These are phyloP conservation scores for Brienomyrus longianalis DNA, from an alignment of 2,113 vertebrate species.

Conservation along the genomic window DNA sequence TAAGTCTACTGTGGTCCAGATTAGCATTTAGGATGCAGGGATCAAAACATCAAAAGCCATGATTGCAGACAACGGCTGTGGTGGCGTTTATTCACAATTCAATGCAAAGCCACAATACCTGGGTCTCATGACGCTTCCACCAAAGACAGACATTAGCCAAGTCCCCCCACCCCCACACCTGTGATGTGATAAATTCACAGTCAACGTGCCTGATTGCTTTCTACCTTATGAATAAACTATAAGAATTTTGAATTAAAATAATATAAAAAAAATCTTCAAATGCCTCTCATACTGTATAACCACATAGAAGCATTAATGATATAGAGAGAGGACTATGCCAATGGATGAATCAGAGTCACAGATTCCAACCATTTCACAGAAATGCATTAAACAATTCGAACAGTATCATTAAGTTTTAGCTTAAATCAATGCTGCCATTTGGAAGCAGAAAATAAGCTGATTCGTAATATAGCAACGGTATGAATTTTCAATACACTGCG, in stretches of 20 bases:
- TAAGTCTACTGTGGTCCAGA: not conserved
- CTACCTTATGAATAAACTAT: not conserved
- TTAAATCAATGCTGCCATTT: not conserved
- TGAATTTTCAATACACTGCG: not conserved
- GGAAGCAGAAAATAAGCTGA: not conserved
- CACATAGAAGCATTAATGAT: not conserved
- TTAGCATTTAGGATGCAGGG: not conserved
- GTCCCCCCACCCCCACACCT: not conserved
- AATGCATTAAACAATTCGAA: not conserved
- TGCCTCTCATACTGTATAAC: not conserved
- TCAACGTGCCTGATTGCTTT: not conserved
- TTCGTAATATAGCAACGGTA: not conserved
- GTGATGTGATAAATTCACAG: not conserved
- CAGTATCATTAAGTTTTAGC: not conserved
- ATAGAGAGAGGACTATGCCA: not conserved
- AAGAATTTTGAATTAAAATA: not conserved
- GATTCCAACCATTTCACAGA: not conserved
- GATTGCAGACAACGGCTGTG: not conserved
- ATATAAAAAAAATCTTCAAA: not conserved
- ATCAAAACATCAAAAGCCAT: not conserved
- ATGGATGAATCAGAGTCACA: not conserved
- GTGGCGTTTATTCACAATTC: not conserved
- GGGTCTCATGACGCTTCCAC: not conserved
- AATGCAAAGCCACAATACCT: not conserved
- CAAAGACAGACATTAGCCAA: not conserved